These are phyloP conservation scores for Mionectes olivaceus DNA, from an alignment of 2,797 vertebrate species.

Conservation along the genomic window DNA sequence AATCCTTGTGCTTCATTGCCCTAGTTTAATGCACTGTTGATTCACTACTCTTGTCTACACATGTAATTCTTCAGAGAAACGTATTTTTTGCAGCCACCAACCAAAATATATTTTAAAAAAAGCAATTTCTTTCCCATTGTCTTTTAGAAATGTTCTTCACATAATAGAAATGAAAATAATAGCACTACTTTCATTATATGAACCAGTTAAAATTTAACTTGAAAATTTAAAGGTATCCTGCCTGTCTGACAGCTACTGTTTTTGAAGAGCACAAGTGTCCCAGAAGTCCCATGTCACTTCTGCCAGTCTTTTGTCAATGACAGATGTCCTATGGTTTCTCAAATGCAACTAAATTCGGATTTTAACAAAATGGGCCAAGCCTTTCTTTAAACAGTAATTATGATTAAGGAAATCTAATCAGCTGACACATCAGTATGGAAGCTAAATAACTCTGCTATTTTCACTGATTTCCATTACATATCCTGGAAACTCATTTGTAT, in stretches of 20 bases:
- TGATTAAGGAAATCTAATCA: not conserved
- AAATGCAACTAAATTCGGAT: not conserved
- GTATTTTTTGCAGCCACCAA: not conserved
- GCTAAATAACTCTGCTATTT: not conserved
- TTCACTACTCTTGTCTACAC: not conserved
- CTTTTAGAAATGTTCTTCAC: not conserved
- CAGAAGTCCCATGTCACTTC: not conserved
- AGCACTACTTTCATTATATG: not conserved
- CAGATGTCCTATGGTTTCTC: not conserved
- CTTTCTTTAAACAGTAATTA: not conserved
- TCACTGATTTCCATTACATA: not conserved
- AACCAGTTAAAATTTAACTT: not conserved
- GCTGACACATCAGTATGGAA: not conserved
- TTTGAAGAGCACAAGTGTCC: not conserved
- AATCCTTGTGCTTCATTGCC: conserved; percentile 53
- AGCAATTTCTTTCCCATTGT: rapidly evolving
- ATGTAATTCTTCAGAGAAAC: not conserved
- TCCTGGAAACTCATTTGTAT: not conserved
- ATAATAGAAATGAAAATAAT: not conserved
- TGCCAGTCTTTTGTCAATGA: not conserved
- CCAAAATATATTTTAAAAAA: not conserved
- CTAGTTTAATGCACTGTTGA: conserved; percentile 24
- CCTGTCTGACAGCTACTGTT: not conserved
- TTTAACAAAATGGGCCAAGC: not conserved
- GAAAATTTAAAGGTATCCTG: not conserved